Conservation (phyloP, 1,140 invertebrate species). For the Hirudo medicinalis region DNA sequence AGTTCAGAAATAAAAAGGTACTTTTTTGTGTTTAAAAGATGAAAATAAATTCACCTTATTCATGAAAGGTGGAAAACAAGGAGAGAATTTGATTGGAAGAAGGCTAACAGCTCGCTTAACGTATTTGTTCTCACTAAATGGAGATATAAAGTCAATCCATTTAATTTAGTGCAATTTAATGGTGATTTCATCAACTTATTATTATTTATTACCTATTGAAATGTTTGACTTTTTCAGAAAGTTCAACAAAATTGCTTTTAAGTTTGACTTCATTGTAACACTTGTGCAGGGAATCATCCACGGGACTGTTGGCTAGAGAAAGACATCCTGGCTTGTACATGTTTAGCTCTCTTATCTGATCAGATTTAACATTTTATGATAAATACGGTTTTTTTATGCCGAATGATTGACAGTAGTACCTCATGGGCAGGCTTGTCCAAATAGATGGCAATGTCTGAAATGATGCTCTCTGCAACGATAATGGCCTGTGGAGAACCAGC, state of each 20-base stretch:
- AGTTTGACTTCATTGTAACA: slow-evolving; percentile 8
- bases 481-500: slow-evolving; percentile 24
- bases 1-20: too few species aligned
- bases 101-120: neutral
- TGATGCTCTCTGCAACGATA: slow-evolving; percentile 53
- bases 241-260: neutral
- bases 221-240: neutral
- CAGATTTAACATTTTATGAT: too few species aligned
- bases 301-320: neutral
- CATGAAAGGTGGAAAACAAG: slow-evolving; percentile 5
- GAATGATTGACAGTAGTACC: neutral
- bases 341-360: slow-evolving; percentile 7
- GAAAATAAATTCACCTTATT: neutral
- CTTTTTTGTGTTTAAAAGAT: too few species aligned
- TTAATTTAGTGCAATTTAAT: too few species aligned
- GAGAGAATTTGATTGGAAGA: slow-evolving; percentile 4
- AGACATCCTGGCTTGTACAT: slow-evolving; percentile 13
- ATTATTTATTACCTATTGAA: neutral
- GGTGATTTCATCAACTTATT: too few species aligned
- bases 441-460: slow-evolving; percentile 56
- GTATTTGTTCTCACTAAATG: too few species aligned
- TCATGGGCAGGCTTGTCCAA: neutral
- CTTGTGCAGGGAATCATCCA: neutral
- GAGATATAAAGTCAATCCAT: too few species aligned
- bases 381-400: too few species aligned